Conservation (phyloP, 2,113 vertebrate genomes). For the Calonectris borealis region DNA sequence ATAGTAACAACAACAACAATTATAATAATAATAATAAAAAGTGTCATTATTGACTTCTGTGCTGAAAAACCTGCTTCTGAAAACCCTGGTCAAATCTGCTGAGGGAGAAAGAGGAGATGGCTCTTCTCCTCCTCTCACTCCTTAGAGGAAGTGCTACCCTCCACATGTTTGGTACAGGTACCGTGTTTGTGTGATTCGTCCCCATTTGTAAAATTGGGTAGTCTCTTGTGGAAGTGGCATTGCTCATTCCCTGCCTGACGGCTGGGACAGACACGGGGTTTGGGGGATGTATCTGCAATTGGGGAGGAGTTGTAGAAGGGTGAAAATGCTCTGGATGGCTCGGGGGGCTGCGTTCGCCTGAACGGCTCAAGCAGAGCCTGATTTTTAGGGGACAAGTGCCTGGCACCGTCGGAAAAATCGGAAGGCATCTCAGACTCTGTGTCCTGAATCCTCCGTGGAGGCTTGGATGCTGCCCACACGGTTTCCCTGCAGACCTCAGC, state of each 20-base stretch:
- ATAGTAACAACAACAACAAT: accelerated
- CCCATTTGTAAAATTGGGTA: accelerated
- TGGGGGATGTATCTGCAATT: background rate
- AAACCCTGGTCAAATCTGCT: background rate
- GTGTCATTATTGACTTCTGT: background rate
- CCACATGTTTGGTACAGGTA: accelerated
- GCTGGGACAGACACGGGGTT: background rate
- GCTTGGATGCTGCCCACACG: accelerated
- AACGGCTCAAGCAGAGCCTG: background rate
- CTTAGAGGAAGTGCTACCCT: accelerated
- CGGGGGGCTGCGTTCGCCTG: background rate
- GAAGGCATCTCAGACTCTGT: no score
- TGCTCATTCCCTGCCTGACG: background rate
- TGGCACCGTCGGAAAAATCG: background rate
- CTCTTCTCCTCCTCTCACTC: background rate
- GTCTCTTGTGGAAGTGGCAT: background rate
- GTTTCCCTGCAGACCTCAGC: background rate
- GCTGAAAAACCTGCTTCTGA: background rate
- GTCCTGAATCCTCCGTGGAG: accelerated
- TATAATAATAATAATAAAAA: no score
- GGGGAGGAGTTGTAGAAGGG: background rate
- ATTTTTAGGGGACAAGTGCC: background rate
- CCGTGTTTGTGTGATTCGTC: background rate
- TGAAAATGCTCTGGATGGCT: background rate
- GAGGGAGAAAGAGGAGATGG: background rate